A percentile compares a stretch with the other conserved stretches of the same genome.
Evolutionary conservation across 1,140 invertebrate species (phyloP).

Genomic region (Leptinotarsa lineolata): DNA sequence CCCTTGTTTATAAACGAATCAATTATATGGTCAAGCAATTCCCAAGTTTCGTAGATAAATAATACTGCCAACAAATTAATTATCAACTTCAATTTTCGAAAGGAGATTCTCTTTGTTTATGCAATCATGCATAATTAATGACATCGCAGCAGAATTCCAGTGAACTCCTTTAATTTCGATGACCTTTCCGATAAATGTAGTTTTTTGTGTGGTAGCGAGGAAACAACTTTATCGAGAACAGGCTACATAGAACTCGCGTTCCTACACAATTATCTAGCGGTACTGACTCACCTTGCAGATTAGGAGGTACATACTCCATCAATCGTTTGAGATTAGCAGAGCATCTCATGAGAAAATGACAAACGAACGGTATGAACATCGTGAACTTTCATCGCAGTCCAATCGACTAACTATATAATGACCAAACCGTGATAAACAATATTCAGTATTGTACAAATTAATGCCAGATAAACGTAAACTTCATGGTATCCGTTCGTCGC

Average conservation of each 20-base stretch:
- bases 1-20: too few species aligned
- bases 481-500: background rate
- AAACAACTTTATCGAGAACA: background rate
- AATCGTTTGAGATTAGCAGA: background rate
- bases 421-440: slow-evolving; percentile 20
- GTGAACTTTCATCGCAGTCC: slow-evolving; percentile 28
- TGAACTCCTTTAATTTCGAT: background rate
- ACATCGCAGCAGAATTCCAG: background rate
- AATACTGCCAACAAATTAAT: too few species aligned
- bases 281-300: background rate
- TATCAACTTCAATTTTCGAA: background rate
- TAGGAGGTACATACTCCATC: background rate
- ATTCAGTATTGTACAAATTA: slow-evolving; percentile 11
- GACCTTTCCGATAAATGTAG: background rate
- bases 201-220: background rate
- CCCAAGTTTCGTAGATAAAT: too few species aligned
- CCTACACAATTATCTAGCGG: background rate
- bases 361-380: background rate
- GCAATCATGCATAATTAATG: background rate
- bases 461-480: slow-evolving; percentile 1
- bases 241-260: background rate
- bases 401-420: slow-evolving; percentile 23
- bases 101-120: background rate
- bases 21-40: too few species aligned
- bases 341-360: background rate